Percentiles rank a stretch among this genome's conserved stretches.
phyloP scores from a whole-genome alignment of 92 coral and sea anemone genomes.

The Epizoanthus rinbou region DNA sequence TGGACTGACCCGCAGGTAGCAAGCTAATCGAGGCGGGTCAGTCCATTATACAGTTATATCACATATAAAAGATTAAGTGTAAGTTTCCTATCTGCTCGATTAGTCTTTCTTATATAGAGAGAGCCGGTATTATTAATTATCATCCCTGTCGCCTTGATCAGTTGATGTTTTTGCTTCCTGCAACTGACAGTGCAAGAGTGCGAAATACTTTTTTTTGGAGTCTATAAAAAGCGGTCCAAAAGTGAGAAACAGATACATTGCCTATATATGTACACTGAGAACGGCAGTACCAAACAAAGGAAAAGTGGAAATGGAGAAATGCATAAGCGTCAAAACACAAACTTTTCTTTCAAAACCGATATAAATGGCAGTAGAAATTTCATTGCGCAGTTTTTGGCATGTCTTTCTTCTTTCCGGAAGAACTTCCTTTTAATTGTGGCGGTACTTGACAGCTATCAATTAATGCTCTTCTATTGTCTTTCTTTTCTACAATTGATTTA shows the following conservation, averaged over 20 bases:
- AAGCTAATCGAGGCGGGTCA: too few relatives aligned
- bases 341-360: too few relatives aligned
- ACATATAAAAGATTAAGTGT: not conserved
- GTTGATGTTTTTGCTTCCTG: too few relatives aligned
- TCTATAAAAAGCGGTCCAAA: too few relatives aligned
- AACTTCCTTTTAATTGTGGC: conserved; percentile 17
- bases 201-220: not conserved
- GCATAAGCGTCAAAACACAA: not conserved
- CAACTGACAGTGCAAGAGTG: not conserved
- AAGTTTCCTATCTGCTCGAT: conserved; percentile 4
- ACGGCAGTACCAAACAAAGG: too few relatives aligned
- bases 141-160: not conserved
- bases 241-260: too few relatives aligned
- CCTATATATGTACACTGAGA: too few relatives aligned
- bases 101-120: conserved; percentile 8
- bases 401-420: conserved; percentile 23
- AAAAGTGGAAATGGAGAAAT: too few relatives aligned
- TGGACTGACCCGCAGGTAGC: too few relatives aligned
- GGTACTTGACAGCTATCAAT: conserved; percentile 41
- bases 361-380: too few relatives aligned
- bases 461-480: not conserved
- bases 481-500: conserved; percentile 12
- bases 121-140: not conserved
- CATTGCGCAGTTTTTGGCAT: not conserved
- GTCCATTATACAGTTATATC: too few relatives aligned